Evolutionary conservation across 2,888 invertebrate genomes (phyloP), one percentile per base, ranked within the genome.

Genomic region (Rhagium mordax): DNA sequence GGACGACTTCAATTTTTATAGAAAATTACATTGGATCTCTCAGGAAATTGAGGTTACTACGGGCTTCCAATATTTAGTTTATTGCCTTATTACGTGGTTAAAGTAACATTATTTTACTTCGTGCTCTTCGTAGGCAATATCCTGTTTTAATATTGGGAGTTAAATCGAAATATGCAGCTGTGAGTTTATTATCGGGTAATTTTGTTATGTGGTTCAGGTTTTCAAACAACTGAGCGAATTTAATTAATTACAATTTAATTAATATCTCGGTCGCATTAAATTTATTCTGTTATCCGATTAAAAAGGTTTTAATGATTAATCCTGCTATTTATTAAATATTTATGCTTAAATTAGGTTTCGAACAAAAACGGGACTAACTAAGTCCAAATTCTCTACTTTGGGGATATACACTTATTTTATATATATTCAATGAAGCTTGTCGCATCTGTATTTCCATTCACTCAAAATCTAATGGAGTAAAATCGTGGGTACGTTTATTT

Each of bases 41-140:
- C 33, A 20, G 70, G 62, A 70, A 62, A 70, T 70, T 62, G 70
- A 62, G 70, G 62, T 62, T 70, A 48, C 47, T n/a, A 53, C 62
- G 62, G 47, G 49, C 24, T 49, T 51, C 61, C 61, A 55, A 62
- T 62, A 62, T 70, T 57, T 21, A 64, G 55, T 61, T 70, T 55
- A 64, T 65, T 65, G 29, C 24, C 53, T 65, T 65, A 53, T 65
- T 29, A 27, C 15, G 53, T 24, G 33, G 65, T 48, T 48, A 47
- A 21, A 21, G 61, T 41, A 59, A 59, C 33, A 61, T 61, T 61
- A 61, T 24, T 47, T 61, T 61, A 41, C 47, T 61, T 24, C 47
- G 61, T 41, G 20, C 20, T 61, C 24, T 21, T 61, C 24, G 20
- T 41, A 61, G 61, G 47, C 61, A 48, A 60, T 60, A 33, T 60